Base-by-base conservation (phyloP, 2,888 invertebrate species). In the Idaea straminata region DNA sequence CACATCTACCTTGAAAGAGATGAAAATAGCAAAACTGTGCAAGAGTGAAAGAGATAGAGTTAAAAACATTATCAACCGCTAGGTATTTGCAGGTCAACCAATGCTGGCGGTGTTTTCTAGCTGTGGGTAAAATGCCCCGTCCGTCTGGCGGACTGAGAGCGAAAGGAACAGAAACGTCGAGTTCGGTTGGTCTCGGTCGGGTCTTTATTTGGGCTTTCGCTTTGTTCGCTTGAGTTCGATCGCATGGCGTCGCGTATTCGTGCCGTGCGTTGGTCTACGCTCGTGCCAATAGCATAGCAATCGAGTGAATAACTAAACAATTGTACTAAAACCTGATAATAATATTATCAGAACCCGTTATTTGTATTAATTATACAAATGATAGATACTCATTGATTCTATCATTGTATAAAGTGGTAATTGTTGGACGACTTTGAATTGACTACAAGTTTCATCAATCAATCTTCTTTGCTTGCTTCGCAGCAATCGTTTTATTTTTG, bases 51-150 rank as follows among this genome's bases (percentile, higher is more conserved):
- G 80, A 80, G 88, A 87, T 62, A 75, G 74, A 63, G 65, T 72
- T 15, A 47, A 65, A 71, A 72, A 75, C 77, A 76, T 75, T 76
- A 78, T 77, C 77, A 80, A 79, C 77, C 76, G 82, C 82, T 85
- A 81, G 83, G 80, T 83, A 84, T 86, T 81, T 83, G 84, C 82
- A 84, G 84, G 82, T 80, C 83, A 84, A 83, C 86, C 86, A 86
- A 86, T 86, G 82, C 86, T 88, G 88, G 87, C 87, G 87, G 79
- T 80, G 81, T 78, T 79, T 79, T 80, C 83, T 84, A 84, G 86
- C 84, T 85, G 76, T 83, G 83, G 82, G 81, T 82, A 79, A 77
- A 74, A 74, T 76, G 77, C 77, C 75, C 76, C 75, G 15, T 6
- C 80, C 77, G 74, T 74, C 77, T 78, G 81, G 68, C 71, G 73